Evolutionary conservation across 2,888 invertebrate species (phyloP).

Genomic region (Apodemia hepburni): DNA sequence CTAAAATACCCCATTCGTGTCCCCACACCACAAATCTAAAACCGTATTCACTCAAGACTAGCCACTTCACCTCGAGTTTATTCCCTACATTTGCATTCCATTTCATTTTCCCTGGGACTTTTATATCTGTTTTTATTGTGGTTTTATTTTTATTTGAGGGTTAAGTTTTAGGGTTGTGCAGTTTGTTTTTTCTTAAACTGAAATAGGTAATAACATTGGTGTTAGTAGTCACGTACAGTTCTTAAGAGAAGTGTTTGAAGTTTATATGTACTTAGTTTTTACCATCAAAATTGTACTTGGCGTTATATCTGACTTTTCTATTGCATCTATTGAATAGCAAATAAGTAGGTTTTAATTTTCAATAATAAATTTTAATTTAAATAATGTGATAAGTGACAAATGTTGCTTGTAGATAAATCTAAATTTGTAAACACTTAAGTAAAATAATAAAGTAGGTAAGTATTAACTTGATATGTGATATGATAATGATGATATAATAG

Average conservation of each 20-base stretch:
- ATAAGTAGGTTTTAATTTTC: no score
- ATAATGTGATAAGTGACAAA: no score
- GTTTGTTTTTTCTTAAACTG: conserved; percentile 43
- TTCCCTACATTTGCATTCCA: conserved; percentile 68
- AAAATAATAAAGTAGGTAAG: no score
- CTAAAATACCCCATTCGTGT: conserved; percentile 13
- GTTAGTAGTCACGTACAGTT: conserved; percentile 8
- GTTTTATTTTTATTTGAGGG: conserved; percentile 60
- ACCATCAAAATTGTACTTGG: no score
- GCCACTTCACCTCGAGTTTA: conserved; percentile 6
- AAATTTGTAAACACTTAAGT: no score
- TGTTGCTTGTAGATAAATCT: no score
- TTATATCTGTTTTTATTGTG: conserved; percentile 59
- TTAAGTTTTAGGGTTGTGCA: conserved; percentile 44
- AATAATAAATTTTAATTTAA: no score
- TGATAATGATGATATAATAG: no score
- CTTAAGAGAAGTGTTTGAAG: background rate
- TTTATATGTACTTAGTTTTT: background rate
- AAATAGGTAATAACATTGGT: conserved; percentile 1
- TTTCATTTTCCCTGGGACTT: conserved; percentile 65
- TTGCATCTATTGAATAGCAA: no score
- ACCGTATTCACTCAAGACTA: conserved; percentile 26
- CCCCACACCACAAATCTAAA: conserved; percentile 21
- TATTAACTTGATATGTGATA: no score
- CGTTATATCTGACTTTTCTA: no score